Evolutionary conservation across 2,797 vertebrate species (phyloP).

Genomic region (Coracias cyanogaster): DNA sequence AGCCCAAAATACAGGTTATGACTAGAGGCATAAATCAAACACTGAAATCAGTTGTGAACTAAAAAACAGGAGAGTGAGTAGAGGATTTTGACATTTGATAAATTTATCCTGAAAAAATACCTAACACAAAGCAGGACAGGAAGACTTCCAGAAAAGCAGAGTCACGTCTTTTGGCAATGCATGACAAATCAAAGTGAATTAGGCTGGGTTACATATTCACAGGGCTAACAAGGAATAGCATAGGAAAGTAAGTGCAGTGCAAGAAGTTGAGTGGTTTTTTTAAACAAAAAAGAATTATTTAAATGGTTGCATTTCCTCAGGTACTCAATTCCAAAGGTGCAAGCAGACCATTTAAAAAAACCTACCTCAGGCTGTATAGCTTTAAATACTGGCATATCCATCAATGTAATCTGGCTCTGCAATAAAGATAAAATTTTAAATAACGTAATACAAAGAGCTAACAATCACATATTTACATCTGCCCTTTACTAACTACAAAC

Average conservation of each 20-base stretch:
- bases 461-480: background rate
- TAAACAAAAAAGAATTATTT: background rate
- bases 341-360: slow-evolving; percentile 1
- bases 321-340: background rate
- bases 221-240: background rate
- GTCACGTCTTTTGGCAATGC: background rate
- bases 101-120: background rate
- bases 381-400: slow-evolving; percentile 97
- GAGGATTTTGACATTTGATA: background rate
- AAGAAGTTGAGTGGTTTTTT: background rate
- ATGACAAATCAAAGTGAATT: background rate
- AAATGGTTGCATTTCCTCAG: background rate
- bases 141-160: background rate
- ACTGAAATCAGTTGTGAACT: background rate
- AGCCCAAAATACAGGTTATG: background rate
- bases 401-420: slow-evolving; percentile 95
- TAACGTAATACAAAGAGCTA: background rate
- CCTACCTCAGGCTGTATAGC: slow-evolving; percentile 96
- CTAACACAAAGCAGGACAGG: background rate
- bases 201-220: background rate
- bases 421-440: slow-evolving; percentile 48
- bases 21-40: background rate
- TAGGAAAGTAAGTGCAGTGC: background rate
- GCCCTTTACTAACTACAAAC: background rate
- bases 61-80: background rate